Evolutionary conservation across 2,113 vertebrate species (phyloP).

Genomic region (Proterorhinus semilunaris): DNA sequence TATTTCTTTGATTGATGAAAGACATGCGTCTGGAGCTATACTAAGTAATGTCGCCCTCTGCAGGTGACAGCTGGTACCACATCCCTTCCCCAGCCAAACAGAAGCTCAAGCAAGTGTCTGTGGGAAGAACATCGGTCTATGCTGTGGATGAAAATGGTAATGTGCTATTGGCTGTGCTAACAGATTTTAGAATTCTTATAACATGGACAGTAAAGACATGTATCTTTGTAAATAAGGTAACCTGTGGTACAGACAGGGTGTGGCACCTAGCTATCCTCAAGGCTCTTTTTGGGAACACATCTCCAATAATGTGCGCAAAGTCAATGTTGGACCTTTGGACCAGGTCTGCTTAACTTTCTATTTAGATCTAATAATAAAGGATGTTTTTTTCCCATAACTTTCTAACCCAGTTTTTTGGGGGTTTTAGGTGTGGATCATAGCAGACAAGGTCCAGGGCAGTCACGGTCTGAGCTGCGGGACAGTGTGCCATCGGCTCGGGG

Average conservation of each 20-base stretch:
- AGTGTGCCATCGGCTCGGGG: constrained; percentile 86
- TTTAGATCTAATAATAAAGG: not conserved
- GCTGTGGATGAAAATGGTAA: constrained; percentile 91
- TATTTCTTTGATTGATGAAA: not conserved
- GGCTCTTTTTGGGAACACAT: constrained; percentile 92
- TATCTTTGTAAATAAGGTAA: constrained; percentile 74
- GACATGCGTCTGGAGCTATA: not conserved
- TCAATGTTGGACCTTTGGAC: constrained; percentile 92
- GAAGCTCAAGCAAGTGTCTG: constrained; percentile 91
- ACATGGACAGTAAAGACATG: not conserved
- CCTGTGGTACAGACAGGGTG: constrained; percentile 89
- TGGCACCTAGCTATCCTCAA: constrained; percentile 93
- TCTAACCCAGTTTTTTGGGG: not conserved
- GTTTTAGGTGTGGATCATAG: constrained; percentile 94
- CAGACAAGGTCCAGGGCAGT: constrained; percentile 94
- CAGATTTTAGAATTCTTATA: too few relatives aligned
- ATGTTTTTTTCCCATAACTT: too few relatives aligned
- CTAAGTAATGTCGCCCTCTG: constrained; percentile 33
- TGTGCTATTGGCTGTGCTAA: not conserved
- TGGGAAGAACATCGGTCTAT: constrained; percentile 87
- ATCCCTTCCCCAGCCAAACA: constrained; percentile 90
- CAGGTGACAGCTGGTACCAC: constrained; percentile 96
- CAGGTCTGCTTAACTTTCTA: constrained; percentile 80
- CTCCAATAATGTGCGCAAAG: constrained; percentile 92
- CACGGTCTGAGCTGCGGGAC: constrained; percentile 93